phyloP scores from a whole-genome alignment of 92 coral and sea anemone genomes.

The Parazoanthus atlanticus region DNA sequence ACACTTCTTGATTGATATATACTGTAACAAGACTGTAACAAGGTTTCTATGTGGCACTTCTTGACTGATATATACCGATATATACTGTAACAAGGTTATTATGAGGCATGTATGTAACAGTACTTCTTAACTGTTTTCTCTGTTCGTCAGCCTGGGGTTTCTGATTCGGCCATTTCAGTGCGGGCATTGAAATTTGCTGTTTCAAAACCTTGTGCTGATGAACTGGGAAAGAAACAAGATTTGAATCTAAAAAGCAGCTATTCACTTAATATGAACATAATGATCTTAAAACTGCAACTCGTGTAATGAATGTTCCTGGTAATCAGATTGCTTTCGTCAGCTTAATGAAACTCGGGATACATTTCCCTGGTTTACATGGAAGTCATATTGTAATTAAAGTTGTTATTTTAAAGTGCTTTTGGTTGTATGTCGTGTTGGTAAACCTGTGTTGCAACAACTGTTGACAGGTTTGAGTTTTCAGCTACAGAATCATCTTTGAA shows the following conservation, averaged over 20 bases:
- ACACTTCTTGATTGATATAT: no score
- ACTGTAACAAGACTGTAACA: no score
- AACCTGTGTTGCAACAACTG: not conserved
- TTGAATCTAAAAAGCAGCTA: not conserved
- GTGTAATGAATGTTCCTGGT: no score
- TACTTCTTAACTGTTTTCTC: not conserved
- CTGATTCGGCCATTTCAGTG: conserved; percentile 10
- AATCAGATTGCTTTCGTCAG: not conserved
- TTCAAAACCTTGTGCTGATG: not conserved
- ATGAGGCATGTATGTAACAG: no score
- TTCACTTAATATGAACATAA: not conserved
- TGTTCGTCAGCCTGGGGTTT: conserved; percentile 8
- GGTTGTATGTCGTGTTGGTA: not conserved
- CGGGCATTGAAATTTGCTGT: conserved; percentile 14
- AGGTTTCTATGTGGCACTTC: not conserved
- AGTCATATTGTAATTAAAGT: no score
- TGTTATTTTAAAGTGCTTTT: not conserved
- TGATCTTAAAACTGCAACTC: not conserved
- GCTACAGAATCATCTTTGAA: not conserved
- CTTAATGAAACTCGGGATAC: not conserved
- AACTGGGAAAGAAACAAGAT: not conserved
- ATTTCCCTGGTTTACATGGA: not conserved
- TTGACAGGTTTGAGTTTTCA: not conserved
- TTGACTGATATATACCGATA: no score
- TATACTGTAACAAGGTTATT: no score